phyloP scores from a whole-genome alignment of 2,797 vertebrate species.

The Pogoniulus pusillus region DNA sequence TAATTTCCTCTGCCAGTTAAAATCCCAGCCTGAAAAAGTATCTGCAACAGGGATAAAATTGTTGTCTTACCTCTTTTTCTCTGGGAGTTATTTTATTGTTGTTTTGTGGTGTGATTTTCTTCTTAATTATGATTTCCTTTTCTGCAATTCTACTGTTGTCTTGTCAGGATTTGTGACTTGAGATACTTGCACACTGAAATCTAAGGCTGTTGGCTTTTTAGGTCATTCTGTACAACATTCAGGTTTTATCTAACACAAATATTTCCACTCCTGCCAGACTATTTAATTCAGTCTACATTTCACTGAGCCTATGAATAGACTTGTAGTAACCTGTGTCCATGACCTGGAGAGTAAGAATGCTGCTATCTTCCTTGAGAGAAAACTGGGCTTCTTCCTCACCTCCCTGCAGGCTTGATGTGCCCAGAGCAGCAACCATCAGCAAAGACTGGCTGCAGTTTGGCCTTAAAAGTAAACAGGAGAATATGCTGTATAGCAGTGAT shows the following conservation, averaged over 20 bases:
- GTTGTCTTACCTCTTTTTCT: not conserved
- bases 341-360: not conserved
- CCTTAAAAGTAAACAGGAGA: not conserved
- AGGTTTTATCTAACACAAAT: not conserved
- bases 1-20: conserved; percentile 60
- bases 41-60: conserved; percentile 10
- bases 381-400: not conserved
- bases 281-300: not conserved
- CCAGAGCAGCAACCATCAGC: not conserved
- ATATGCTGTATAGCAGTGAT: not conserved
- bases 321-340: not conserved
- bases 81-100: not conserved
- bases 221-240: not conserved
- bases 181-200: not conserved
- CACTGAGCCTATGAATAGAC: not conserved
- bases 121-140: not conserved
- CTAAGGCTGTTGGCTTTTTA: not conserved
- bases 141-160: not conserved
- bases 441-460: not conserved
- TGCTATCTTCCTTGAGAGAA: not conserved
- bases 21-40: conserved; percentile 51
- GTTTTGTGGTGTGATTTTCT: not conserved
- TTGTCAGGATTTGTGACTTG: not conserved
- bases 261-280: not conserved
- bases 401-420: not conserved